Evolutionary conservation across 2,888 invertebrate species (phyloP).

Genomic region (Hyalella azteca): DNA sequence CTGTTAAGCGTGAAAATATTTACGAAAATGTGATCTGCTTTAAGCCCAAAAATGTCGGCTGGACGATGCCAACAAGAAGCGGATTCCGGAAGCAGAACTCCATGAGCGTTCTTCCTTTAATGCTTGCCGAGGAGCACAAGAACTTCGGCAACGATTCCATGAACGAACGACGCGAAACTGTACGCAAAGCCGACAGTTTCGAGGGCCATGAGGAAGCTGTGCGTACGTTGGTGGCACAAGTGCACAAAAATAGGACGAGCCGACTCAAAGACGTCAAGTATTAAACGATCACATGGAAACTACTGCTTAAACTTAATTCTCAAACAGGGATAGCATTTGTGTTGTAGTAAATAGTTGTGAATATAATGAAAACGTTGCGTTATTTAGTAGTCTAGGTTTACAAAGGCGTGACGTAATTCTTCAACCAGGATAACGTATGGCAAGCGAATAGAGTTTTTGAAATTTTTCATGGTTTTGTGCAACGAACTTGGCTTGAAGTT

Average conservation of each 20-base stretch:
- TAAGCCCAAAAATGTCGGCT: constrained; percentile 34
- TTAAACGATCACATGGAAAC: neutral
- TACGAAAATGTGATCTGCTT: constrained; percentile 54
- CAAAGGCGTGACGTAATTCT: too few species aligned
- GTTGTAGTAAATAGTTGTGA: too few species aligned
- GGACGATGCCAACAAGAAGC: constrained; percentile 40
- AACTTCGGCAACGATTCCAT: neutral
- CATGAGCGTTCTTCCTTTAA: constrained; percentile 53
- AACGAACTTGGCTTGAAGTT: too few species aligned
- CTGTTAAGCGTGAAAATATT: constrained; percentile 54
- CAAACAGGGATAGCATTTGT: too few species aligned
- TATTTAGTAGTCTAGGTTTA: too few species aligned
- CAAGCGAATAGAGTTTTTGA: too few species aligned
- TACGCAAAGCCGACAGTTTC: constrained; percentile 71
- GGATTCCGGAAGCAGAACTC: constrained; percentile 58
- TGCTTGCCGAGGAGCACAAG: constrained; percentile 9
- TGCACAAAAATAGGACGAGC: constrained; percentile 66
- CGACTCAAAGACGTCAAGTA: constrained; percentile 56
- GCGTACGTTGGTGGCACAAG: constrained; percentile 72
- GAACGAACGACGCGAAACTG: constrained; percentile 41
- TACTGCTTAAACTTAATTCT: neutral
- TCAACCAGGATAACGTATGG: too few species aligned
- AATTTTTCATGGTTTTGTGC: too few species aligned
- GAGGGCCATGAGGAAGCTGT: constrained; percentile 75
- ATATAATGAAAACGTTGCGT: too few species aligned